Evolutionary conservation across 2,797 vertebrate genomes (phyloP), one percentile per base, ranked within the genome.

Genomic region (Rallus crepitans): DNA sequence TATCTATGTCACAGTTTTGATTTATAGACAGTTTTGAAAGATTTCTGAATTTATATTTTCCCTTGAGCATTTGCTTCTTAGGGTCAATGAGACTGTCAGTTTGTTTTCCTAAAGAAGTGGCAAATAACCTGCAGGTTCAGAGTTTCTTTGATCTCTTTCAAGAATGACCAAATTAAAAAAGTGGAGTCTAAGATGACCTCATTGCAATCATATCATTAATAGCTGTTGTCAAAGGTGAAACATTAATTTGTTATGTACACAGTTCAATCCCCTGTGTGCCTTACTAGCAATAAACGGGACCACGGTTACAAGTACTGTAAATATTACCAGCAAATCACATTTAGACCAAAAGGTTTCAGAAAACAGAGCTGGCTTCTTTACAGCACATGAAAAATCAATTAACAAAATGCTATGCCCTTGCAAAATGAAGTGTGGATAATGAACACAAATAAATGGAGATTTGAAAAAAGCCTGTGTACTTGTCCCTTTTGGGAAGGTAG

Each of bases 301-400:
- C 40, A 39, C 70, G 77, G 57, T 52, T 73, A 12, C 50, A 89
- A 73, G 55, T 63, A 53, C 68, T 81, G 45, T 56, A 86, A 91
- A 75, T 80, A 86, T 79, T 90, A 75, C 73, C 2, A 3, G 23
- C 69, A 94, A 94, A 94, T 77, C n/a, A 0, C 82, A 81, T 84
- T 95, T 91, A 92, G 72, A 73, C 78, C 30, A 47, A 79, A 80
- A 59, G 35, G 35, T 66, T 86, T 90, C 60, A 14, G 83, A 65
- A 87, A 82, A 68, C 37, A 87, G 72, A 73, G 57, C 42, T 81
- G 50, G 33, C 55, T 48, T 93, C 56, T 68, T 81, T 77, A 82
- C 14, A 79, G 69, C 60, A 78, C 59, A 20, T 73, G 85, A 90
- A 96, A 95, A 97, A 96, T 80, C 87, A 95, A 92, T 96, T 96